Evolutionary conservation across 2,888 invertebrate species (phyloP).

Genomic region (Hirtodrosophila histrioides): DNA sequence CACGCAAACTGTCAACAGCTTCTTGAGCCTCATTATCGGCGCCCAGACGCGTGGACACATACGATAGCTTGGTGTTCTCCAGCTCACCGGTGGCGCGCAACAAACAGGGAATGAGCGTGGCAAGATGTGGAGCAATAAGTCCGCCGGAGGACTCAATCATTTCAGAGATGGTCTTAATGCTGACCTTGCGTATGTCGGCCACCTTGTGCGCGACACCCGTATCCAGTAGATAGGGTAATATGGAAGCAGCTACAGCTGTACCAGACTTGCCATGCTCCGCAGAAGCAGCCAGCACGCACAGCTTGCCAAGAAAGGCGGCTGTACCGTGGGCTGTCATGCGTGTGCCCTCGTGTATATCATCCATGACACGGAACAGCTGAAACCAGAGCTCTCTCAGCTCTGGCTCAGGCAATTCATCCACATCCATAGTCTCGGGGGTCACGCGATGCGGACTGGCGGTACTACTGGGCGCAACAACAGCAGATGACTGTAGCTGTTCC

Average conservation of each 20-base stretch:
- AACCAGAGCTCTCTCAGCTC: conserved; percentile 87
- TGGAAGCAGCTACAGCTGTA: conserved; percentile 88
- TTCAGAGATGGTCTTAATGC: conserved; percentile 93
- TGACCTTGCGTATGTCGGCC: conserved; percentile 91
- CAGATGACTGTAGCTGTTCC: conserved; percentile 50
- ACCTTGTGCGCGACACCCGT: conserved; percentile 92
- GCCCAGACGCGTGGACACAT: conserved; percentile 90
- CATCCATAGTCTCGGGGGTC: conserved; percentile 55
- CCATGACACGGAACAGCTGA: conserved; percentile 95
- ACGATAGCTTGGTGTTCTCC: conserved; percentile 91
- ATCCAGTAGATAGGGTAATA: conserved; percentile 92
- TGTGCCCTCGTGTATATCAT: conserved; percentile 96
- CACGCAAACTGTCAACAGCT: conserved; percentile 91
- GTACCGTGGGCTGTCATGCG: conserved; percentile 90
- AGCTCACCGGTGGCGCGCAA: conserved; percentile 94
- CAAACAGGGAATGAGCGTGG: conserved; percentile 92
- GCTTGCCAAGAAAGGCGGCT: conserved; percentile 89
- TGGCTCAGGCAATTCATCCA: conserved; percentile 82
- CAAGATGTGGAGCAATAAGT: conserved; percentile 91
- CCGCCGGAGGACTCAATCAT: conserved; percentile 92
- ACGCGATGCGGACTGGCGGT: conserved; percentile 24
- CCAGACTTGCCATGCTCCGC: conserved; percentile 89
- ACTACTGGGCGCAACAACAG: conserved; percentile 1
- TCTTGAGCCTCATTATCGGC: conserved; percentile 90
- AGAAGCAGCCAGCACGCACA: conserved; percentile 90